Evolutionary conservation across 35 echinoderm and acorn worm genomes (phyloP), one percentile per base, ranked within the genome.

Genomic region (Hemicentrotus pulcherrimus): DNA sequence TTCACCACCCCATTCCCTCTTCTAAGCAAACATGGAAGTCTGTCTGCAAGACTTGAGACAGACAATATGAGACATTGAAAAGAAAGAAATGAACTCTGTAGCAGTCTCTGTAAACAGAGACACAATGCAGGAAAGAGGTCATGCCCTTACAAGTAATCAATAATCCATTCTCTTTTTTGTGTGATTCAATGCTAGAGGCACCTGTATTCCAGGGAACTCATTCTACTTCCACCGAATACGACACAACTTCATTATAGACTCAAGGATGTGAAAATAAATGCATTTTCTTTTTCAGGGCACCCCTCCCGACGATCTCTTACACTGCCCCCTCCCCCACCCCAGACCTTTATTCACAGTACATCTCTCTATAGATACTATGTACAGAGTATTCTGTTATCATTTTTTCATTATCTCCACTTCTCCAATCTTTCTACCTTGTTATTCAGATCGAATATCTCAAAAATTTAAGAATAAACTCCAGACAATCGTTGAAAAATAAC

Each of bases 101-200:
- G 65, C 28, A n/a, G 65, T 78, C 65, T 78, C 65, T 28, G 19
- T 78, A 78, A 78, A 78, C 65, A 78, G n/a, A 78, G 65, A 78
- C 65, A 78, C 65, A 78, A 78, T 78, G 65, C 65, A 78, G 19
- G 65, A n/a, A 78, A 78, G 65, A 78, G 65, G 65, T 78, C 65
- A 78, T 78, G 65, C 65, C 65, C 65, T 78, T 22, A 78, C 22
- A 78, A 15, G 65, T 78, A 78, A 78, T 78, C 65, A 78, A 78
- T 78, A 78, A 78, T 78, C 65, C 19, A 78, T 78, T 78, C 65
- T 78, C 65, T 78, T 28, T 78, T 78, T 78, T 78, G 65, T 78
- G 65, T 4, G 65, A 78, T 78, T 78, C 65, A 78, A 78, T 78
- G 65, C 5, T 78, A n/a, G 61, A 70, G 65, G 65, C 24, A 78